Evolutionary conservation across 1,140 invertebrate genomes (phyloP).

Genomic region (Sinella curviseta): DNA sequence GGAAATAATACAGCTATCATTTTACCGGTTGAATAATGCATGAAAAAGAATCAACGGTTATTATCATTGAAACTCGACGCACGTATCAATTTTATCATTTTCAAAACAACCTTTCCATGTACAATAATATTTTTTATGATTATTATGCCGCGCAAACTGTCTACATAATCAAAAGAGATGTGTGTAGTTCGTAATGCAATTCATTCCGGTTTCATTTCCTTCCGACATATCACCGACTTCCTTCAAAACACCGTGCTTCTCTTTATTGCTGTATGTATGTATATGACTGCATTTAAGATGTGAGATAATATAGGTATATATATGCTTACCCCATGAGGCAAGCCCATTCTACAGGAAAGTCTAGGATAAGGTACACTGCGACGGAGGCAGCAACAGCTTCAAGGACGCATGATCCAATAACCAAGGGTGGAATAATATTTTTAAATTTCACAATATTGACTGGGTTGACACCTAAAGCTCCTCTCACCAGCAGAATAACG

Average conservation of each 20-base stretch:
- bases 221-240: too few species aligned
- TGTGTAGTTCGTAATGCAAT: too few species aligned
- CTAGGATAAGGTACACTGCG: slow-evolving; percentile 34
- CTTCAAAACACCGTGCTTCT: too few species aligned
- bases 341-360: slow-evolving; percentile 36
- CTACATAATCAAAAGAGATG: too few species aligned
- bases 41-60: background rate
- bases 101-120: too few species aligned
- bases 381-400: slow-evolving; percentile 33
- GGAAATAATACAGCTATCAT: slow-evolving; percentile 42
- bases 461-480: slow-evolving; percentile 40
- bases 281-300: too few species aligned
- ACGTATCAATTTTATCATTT: background rate
- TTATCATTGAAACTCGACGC: background rate
- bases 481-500: slow-evolving; percentile 39
- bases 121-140: too few species aligned
- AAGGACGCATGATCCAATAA: slow-evolving; percentile 30
- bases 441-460: slow-evolving; percentile 30
- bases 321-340: slow-evolving; percentile 44
- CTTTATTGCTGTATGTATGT: too few species aligned
- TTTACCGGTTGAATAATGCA: too few species aligned
- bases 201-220: background rate
- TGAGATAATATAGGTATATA: too few species aligned
- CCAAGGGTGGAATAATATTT: slow-evolving; percentile 44
- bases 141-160: too few species aligned